phyloP scores from a whole-genome alignment of 92 coral and sea anemone species.

The Zoanthus solanderi region DNA sequence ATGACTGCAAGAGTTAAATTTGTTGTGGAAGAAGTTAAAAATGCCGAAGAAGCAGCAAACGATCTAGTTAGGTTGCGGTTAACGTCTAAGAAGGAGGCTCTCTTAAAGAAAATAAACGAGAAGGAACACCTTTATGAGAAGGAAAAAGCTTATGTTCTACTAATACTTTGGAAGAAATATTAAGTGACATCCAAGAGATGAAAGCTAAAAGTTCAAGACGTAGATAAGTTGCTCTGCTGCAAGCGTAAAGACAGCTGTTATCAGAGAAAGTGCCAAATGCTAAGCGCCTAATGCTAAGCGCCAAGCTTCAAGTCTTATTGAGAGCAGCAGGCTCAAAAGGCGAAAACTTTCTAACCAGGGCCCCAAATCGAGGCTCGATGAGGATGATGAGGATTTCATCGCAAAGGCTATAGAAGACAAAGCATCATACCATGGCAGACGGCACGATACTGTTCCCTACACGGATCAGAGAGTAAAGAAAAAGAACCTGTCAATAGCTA shows the following conservation, averaged over 20 bases:
- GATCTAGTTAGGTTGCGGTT: conserved; percentile 45
- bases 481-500: conserved; percentile 39
- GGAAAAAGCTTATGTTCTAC: conserved; percentile 31
- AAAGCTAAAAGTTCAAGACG: conserved; percentile 40
- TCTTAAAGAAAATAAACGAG: conserved; percentile 40
- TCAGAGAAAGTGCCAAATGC: conserved; percentile 45
- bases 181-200: conserved; percentile 32
- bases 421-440: conserved; percentile 39
- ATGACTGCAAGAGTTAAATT: conserved; percentile 50
- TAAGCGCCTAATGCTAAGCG: conserved; percentile 48
- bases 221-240: conserved; percentile 14
- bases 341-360: conserved; percentile 44
- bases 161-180: conserved; percentile 38
- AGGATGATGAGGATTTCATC: conserved; percentile 7
- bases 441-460: conserved; percentile 47
- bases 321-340: conserved; percentile 21
- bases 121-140: conserved; percentile 35
- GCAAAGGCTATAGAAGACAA: conserved; percentile 29
- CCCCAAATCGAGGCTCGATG: conserved; percentile 18
- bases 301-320: conserved; percentile 46
- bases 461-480: conserved; percentile 47
- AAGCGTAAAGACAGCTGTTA: not conserved
- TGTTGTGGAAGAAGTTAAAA: conserved; percentile 46
- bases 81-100: conserved; percentile 46
- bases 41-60: conserved; percentile 41